Conservation (phyloP, 2,113 vertebrate genomes). For the Syrrhaptes paradoxus region DNA sequence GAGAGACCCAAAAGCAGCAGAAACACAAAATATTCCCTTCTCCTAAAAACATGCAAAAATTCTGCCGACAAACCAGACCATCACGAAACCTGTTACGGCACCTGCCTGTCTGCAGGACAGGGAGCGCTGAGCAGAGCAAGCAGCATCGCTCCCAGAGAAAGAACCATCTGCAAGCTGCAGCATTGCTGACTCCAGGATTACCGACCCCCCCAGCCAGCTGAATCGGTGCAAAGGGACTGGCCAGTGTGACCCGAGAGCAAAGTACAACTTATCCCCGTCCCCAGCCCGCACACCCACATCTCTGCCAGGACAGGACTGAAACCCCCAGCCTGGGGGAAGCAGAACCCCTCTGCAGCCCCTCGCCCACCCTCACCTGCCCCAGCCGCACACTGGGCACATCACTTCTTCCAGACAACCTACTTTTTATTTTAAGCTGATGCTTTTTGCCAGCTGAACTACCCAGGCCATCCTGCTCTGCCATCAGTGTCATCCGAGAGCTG, state of each 20-base stretch:
- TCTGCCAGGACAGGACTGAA: neutral
- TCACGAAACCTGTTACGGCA: neutral
- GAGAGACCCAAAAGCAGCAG: neutral
- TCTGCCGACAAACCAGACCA: neutral
- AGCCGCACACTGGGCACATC: accelerated
- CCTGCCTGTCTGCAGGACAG: neutral
- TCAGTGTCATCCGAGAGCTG: neutral
- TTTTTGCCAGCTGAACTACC: neutral
- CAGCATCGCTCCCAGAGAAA: neutral
- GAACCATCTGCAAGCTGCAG: neutral
- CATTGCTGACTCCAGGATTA: neutral
- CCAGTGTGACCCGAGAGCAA: neutral
- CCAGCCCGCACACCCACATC: neutral
- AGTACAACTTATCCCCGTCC: neutral
- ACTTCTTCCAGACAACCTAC: neutral
- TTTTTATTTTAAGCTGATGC: neutral
- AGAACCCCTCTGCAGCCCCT: neutral
- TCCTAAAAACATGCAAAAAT: neutral
- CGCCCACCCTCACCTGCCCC: neutral
- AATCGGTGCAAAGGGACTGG: neutral
- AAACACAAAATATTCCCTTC: neutral
- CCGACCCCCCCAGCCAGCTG: accelerated
- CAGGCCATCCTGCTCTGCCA: neutral
- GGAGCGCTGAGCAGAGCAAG: neutral
- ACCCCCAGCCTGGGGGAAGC: neutral